Evolutionary conservation across 2,797 vertebrate genomes (phyloP).

Genomic region (Chelon auratus): DNA sequence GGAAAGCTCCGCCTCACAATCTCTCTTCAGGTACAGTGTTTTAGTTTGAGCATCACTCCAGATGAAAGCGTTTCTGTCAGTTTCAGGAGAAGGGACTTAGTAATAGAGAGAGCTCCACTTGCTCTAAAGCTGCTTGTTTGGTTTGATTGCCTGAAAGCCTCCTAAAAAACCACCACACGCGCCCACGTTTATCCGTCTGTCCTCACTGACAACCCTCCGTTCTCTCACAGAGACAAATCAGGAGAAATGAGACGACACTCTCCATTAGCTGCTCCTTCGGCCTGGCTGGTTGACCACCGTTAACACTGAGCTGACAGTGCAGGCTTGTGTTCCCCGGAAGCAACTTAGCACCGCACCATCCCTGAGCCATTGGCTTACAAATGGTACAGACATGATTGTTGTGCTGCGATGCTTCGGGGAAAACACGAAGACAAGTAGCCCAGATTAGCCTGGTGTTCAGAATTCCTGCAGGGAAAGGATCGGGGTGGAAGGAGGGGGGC

Average conservation of each 20-base stretch:
- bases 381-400: constrained; percentile 73
- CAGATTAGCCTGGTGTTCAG: constrained; percentile 37
- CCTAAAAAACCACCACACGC: constrained; percentile 51
- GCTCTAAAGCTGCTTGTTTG: constrained; percentile 72
- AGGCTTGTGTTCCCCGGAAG: constrained; percentile 50
- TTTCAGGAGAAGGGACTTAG: constrained; percentile 27
- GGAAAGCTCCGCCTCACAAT: constrained; percentile 19
- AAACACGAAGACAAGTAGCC: constrained; percentile 28
- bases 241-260: constrained; percentile 56
- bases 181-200: constrained; percentile 61
- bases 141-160: constrained; percentile 76
- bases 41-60: constrained; percentile 29
- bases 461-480: constrained; percentile 39
- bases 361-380: constrained; percentile 65
- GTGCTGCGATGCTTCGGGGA: constrained; percentile 64
- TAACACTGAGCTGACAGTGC: constrained; percentile 42
- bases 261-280: constrained; percentile 60
- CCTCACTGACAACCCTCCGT: constrained; percentile 51
- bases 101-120: constrained; percentile 39
- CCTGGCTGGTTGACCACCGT: constrained; percentile 41
- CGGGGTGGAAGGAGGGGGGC: not conserved
- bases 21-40: constrained; percentile 37
- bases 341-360: constrained; percentile 53
- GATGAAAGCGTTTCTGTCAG: constrained; percentile 57
- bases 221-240: constrained; percentile 27